Conservation (phyloP, 1,140 invertebrate species). For the Vollenhovia emeryi region DNA sequence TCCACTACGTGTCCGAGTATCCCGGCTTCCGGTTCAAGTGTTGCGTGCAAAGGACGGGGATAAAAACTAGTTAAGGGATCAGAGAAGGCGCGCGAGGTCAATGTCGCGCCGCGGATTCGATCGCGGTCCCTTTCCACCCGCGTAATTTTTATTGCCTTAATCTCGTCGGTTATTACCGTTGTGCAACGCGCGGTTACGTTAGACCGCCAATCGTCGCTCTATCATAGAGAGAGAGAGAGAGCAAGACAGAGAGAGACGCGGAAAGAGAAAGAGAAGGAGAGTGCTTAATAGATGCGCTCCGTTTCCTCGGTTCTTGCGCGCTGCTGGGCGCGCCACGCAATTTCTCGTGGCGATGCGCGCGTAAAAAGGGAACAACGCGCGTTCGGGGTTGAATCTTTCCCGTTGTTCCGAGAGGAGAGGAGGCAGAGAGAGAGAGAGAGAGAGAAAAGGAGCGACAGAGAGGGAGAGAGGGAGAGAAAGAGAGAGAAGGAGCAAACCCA, state of each 20-base stretch:
- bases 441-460: constrained; percentile 26
- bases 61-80: constrained; percentile 14
- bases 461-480: not conserved
- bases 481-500: constrained; percentile 53
- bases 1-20: not conserved
- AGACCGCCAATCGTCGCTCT: constrained; percentile 63
- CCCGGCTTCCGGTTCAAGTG: not conserved
- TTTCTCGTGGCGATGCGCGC: constrained; percentile 57
- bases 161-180: constrained; percentile 55
- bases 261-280: constrained; percentile 46
- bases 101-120: constrained; percentile 32
- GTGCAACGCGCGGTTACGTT: constrained; percentile 53
- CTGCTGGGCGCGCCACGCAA: constrained; percentile 40
- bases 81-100: not conserved
- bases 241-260: not conserved
- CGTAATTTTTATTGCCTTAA: constrained; percentile 57
- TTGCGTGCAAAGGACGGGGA: not conserved
- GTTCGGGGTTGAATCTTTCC: constrained; percentile 70
- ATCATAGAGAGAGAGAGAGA: constrained; percentile 52
- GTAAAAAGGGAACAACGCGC: constrained; percentile 66
- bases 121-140: constrained; percentile 29
- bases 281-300: constrained; percentile 55
- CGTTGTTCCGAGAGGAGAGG: not conserved
- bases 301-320: constrained; percentile 49
- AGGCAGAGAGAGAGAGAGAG: not conserved